Conservation (phyloP, 2,113 vertebrate species). For the Sapayoa aenigma region DNA sequence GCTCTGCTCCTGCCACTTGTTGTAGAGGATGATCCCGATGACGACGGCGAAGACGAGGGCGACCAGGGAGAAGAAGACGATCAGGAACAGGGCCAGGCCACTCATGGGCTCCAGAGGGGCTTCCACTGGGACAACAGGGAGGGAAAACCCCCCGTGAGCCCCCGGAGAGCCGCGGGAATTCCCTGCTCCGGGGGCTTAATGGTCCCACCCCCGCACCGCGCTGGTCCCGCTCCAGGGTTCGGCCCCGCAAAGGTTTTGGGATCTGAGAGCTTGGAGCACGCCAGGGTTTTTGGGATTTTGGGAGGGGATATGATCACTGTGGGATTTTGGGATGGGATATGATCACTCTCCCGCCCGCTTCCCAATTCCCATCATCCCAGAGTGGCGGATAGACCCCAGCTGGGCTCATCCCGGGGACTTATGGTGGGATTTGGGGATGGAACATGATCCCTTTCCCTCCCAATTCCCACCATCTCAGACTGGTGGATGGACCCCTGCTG, state of each 20-base stretch:
- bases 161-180: too few species aligned
- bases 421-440: too few species aligned
- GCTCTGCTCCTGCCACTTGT: slow-evolving; percentile 92
- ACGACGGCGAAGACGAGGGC: slow-evolving; percentile 87
- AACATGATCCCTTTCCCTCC: too few species aligned
- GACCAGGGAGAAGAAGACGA: slow-evolving; percentile 90
- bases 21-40: slow-evolving; percentile 87
- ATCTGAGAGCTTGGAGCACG: background rate
- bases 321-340: background rate
- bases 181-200: too few species aligned
- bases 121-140: slow-evolving; percentile 58
- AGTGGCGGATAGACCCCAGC: background rate
- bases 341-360: background rate
- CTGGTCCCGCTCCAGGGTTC: background rate
- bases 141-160: background rate
- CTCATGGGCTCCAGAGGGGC: slow-evolving; percentile 79
- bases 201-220: too few species aligned
- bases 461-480: too few species aligned
- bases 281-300: background rate
- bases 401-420: too few species aligned
- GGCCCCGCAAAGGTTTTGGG: background rate
- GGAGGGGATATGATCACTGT: background rate
- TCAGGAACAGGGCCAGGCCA: slow-evolving; percentile 86
- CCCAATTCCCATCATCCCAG: background rate
- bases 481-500: too few species aligned